Evolutionary conservation across 2,888 invertebrate species (phyloP), one percentile per base, ranked within the genome.

Genomic region (Eupsilia transversa): DNA sequence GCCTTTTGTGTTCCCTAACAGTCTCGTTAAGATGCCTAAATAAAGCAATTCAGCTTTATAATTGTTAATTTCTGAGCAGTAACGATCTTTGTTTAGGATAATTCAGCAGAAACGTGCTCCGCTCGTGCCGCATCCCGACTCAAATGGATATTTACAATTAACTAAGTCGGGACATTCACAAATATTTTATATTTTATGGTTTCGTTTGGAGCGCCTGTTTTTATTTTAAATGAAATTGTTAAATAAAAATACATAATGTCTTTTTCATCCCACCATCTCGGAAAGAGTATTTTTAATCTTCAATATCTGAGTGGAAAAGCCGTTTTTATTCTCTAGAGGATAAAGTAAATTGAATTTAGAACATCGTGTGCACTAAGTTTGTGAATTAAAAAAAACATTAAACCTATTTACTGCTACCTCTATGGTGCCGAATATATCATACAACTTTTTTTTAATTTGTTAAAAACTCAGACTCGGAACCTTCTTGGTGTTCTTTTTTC

Each of bases 51-150:
- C 83, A 86, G 89, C 89, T 90, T 91, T 91, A 89, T 91, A 92
- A 92, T 92, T 92, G 92, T 92, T 92, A 91, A 93, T 93, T 93
- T 89, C 89, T 88, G 88, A 86, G 90, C 87, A 88, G 88, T 91
- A 91, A 94, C 90, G 89, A 90, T 91, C 91, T 94, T 94, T 94
- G 92, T 92, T 94, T 91, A 92, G 92, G 90, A 91, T 90, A 89
- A 90, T 93, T 89, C 87, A 87, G 87, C 81, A 82, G 82, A 86
- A 89, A 80, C 80, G 80, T 72, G 84, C 76, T 82, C 83, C 84
- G 63, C 85, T 57, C 73, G 67, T 56, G 83, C 86, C 86, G 77
- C 79, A 80, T 79, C 79, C 81, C 74, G 46, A 67, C 77, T 79
- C 79, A 82, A 87, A 87, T 84, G 80, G 69, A 78, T 85, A 84